A percentile compares a stretch with the other conserved stretches of the same genome.
Conservation (phyloP, 2,113 vertebrate genomes). For the Pluvialis apricaria region DNA sequence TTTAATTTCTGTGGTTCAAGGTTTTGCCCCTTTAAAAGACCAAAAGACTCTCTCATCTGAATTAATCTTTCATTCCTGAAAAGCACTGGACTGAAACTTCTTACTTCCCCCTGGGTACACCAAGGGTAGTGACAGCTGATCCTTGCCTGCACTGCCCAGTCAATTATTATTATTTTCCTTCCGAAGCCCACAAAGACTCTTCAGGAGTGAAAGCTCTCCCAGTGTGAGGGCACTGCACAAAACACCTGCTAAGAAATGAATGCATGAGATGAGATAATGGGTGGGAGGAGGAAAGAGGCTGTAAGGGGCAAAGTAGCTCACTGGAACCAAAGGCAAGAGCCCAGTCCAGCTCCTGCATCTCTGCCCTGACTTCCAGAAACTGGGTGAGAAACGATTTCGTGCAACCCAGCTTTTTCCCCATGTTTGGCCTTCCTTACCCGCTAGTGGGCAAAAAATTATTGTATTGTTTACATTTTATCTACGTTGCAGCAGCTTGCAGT, state of each 20-base stretch:
- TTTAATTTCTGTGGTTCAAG: not conserved
- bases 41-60: not conserved
- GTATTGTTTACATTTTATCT: not conserved
- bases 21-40: not conserved
- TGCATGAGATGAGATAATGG: not conserved
- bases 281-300: not conserved
- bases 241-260: not conserved
- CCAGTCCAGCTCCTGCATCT: not conserved
- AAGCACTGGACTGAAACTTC: not conserved
- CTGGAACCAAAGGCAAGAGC: not conserved
- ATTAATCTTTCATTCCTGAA: slow-evolving; percentile 24
- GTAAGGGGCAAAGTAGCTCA: not conserved
- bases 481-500: not conserved
- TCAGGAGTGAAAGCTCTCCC: not conserved
- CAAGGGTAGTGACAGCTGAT: not conserved
- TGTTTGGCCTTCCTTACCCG: not conserved
- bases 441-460: not conserved
- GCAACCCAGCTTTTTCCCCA: not conserved
- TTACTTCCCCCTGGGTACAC: not conserved
- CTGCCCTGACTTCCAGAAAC: not conserved
- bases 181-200: not conserved
- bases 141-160: not conserved
- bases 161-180: not conserved
- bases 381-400: not conserved
- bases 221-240: not conserved